A percentile compares a stretch with the other conserved stretches of the same genome.
These are phyloP conservation scores for Bradysia coprophila DNA, from an alignment of 1,140 invertebrate species.

Conservation along the genomic window DNA sequence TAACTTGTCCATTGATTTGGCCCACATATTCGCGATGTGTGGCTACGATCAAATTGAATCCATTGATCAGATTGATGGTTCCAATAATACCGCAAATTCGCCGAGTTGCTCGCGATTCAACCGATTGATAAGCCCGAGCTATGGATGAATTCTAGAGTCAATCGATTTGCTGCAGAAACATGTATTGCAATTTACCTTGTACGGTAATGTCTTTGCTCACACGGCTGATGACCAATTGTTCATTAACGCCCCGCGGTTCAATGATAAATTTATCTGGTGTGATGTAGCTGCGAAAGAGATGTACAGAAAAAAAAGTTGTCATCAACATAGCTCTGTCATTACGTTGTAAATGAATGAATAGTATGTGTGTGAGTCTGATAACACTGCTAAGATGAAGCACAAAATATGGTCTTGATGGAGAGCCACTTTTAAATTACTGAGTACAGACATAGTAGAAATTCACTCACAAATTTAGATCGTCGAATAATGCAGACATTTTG, in stretches of 20 bases:
- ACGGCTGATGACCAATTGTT: slow-evolving; percentile 52
- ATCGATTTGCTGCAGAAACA: background rate
- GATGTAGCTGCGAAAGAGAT: no score
- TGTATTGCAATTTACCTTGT: slow-evolving; percentile 28
- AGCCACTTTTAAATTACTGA: no score
- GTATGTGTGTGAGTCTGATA: no score
- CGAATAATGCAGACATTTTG: no score
- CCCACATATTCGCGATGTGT: slow-evolving; percentile 73
- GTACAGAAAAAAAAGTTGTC: no score
- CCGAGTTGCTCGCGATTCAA: background rate
- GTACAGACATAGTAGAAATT: no score
- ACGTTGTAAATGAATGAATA: no score
- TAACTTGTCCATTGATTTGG: slow-evolving; percentile 62
- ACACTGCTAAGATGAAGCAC: no score
- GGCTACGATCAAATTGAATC: slow-evolving; percentile 78
- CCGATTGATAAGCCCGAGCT: background rate
- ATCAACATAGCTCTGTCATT: no score
- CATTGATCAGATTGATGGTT: slow-evolving; percentile 65
- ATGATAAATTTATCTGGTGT: slow-evolving; percentile 57
- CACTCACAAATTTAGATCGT: no score
- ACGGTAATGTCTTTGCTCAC: slow-evolving; percentile 42
- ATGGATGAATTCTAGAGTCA: background rate
- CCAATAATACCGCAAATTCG: slow-evolving; percentile 82
- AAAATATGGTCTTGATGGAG: no score
- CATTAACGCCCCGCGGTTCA: slow-evolving; percentile 36